Base-by-base conservation (phyloP, 2,888 invertebrate species). In the Strigamia crassipes region DNA sequence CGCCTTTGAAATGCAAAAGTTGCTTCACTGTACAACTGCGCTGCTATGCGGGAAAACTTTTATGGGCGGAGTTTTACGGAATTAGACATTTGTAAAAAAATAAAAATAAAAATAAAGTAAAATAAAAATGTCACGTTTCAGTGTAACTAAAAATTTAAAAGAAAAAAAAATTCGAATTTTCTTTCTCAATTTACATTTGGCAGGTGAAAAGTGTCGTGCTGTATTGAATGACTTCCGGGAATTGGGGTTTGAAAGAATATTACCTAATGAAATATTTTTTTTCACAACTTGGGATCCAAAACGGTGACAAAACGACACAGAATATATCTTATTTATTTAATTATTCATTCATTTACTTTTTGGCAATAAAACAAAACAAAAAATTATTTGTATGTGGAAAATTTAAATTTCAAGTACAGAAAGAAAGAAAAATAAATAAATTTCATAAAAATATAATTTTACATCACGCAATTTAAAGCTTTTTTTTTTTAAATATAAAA, bases 151-250 rank as follows among this genome's bases (percentile, higher is more conserved):
- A 18, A 18, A n/a, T 56, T 15, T 6, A 21, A n/a, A 56, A 56
- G n/a, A 56, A 21, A 56, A 21, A 56, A 56, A 56, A 56, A 56
- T 56, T 56, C 6, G 18, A 56, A 56, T 56, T 56, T 2, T 56
- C 56, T 56, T 13, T n/a, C 5, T 46, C 46, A 13, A 46, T 13
- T 46, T 18, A 18, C 18, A 18, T 56, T 18, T 27, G 73, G 73
- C 73, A 73, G 73, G 31, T 73, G 73, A 31, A 73, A 73, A 73
- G 73, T 73, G 5, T 23, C 27, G 27, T 31, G 31, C 31, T 5
- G 73, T 73, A 31, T 73, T 73, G 73, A 73, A 73, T 73, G 73
- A 73, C 73, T 73, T 73, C 9, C 31, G 73, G 73, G 73, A 73
- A 73, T 73, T 73, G 73, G 73, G 73, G 27, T 23, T 73, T 73